Conservation (phyloP, 1,140 invertebrate genomes). For the Eupeodes corollae region DNA sequence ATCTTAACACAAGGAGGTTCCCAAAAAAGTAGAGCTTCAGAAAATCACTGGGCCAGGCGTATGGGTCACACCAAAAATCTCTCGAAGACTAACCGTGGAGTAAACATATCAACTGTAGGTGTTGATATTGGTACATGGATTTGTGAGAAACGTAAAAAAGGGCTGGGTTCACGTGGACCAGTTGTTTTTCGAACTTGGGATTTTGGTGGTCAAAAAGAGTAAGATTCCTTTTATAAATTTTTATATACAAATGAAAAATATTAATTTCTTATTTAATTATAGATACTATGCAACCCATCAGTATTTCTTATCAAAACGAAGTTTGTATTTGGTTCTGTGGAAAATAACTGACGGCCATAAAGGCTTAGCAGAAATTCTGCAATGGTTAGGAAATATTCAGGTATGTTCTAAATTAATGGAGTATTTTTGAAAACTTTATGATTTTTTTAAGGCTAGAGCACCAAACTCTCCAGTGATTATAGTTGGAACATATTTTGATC, state of each 20-base stretch:
- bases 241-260: neutral
- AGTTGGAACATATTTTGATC: slow-evolving; percentile 89
- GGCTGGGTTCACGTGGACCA: slow-evolving; percentile 60
- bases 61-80: slow-evolving; percentile 68
- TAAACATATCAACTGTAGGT: slow-evolving; percentile 86
- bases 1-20: slow-evolving; percentile 58
- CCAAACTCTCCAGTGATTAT: slow-evolving; percentile 91
- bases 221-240: slow-evolving; percentile 17
- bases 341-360: slow-evolving; percentile 83
- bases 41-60: slow-evolving; percentile 78
- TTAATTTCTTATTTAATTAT: neutral
- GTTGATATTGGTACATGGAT: slow-evolving; percentile 94
- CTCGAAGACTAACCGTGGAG: slow-evolving; percentile 16
- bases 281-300: slow-evolving; percentile 94
- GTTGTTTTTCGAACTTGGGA: slow-evolving; percentile 98
- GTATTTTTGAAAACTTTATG: neutral
- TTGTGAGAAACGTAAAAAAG: slow-evolving; percentile 65
- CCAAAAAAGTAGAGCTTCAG: slow-evolving; percentile 23
- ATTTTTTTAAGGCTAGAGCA: slow-evolving; percentile 58
- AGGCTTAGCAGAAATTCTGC: slow-evolving; percentile 80
- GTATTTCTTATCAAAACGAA: slow-evolving; percentile 92
- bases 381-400: slow-evolving; percentile 94
- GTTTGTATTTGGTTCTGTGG: slow-evolving; percentile 93
- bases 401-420: slow-evolving; percentile 22
- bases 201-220: slow-evolving; percentile 94